Base-by-base conservation (phyloP, 2,888 invertebrate genomes). In the Sturmia bella region DNA sequence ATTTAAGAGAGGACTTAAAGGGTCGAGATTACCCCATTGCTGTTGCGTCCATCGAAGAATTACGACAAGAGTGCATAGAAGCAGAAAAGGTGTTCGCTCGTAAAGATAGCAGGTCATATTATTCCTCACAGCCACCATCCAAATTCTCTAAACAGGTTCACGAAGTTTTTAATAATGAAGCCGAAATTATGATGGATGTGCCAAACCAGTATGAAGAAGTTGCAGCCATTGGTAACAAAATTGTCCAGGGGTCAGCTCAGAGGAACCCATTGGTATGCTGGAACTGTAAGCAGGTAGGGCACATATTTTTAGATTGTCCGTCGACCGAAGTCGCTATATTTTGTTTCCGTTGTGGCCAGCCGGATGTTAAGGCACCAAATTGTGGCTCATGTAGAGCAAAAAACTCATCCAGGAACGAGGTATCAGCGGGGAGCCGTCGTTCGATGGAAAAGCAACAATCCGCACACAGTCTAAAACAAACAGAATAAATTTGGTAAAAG, bases 281-380 rank as follows among this genome's bases (percentile, higher is more conserved):
- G 70, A 70, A 78, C n/a, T 78, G 77, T 17, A 24, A 17, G 0
- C 17, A 72, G 27, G 17, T n/a, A 11, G 72, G 78, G 0, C 66
- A 78, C 19, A n/a, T 41, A 9, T 78, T 57, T 32, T 52, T 63
- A 59, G 64, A 72, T 4, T 78, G 78, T 24, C 45, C 37, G 5
- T 64, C 70, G 3, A 9, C 9, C 0, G 32, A 43, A 1, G 56
- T 70, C n/a, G 48, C 43, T 15, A 37, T 78, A 41, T 79, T 80
- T 63, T 74, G 79, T 6, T 72, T 69, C 24, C 43, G 21, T n/a
- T 66, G 79, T 21, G 68, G 79, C 2, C 15, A 59, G n/a, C 32
- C 12, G 1, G 41, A 45, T 7, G 27, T 27, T 4, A 45, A 63
- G 1, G 9, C 63, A 9, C 45, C 73, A 12, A 73, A 73, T 19